phyloP scores from a whole-genome alignment of 2,888 invertebrate genomes.

The Spilosoma lubricipeda region DNA sequence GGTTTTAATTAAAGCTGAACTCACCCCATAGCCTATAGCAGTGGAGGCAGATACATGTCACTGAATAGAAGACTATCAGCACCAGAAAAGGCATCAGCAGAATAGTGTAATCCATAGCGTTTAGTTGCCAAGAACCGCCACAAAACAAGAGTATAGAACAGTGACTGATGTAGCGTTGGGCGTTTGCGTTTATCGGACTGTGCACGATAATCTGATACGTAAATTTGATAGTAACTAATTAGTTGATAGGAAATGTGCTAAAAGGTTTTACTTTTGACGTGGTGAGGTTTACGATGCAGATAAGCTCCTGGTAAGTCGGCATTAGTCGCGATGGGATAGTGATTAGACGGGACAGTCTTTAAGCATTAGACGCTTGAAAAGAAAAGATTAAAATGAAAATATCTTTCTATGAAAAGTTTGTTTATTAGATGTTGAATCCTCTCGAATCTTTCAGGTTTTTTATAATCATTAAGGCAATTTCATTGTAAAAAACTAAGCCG shows the following conservation, averaged over 20 bases:
- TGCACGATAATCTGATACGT: slow-evolving; percentile 19
- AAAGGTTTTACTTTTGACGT: slow-evolving; percentile 13
- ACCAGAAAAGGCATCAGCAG: slow-evolving; percentile 59
- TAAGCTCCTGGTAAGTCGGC: not conserved
- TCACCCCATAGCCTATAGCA: slow-evolving; percentile 68
- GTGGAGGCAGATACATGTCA: slow-evolving; percentile 68
- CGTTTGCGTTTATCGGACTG: slow-evolving; percentile 17
- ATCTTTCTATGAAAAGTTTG: not conserved
- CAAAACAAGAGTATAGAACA: slow-evolving; percentile 1
- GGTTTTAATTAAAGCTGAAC: slow-evolving; percentile 32
- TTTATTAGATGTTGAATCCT: no score
- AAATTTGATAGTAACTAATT: slow-evolving; percentile 35
- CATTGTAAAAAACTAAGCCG: no score
- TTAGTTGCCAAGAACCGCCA: not conserved
- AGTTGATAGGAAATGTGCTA: slow-evolving; percentile 20
- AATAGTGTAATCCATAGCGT: slow-evolving; percentile 52
- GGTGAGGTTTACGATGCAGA: not conserved
- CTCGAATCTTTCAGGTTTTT: no score
- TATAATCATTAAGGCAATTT: no score
- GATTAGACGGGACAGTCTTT: not conserved
- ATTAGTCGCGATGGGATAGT: not conserved
- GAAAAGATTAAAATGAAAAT: not conserved
- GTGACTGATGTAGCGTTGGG: not conserved
- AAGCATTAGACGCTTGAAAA: not conserved
- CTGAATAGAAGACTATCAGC: slow-evolving; percentile 57